Conservation (phyloP, 1,140 invertebrate species). For the Cephus cinctus region DNA sequence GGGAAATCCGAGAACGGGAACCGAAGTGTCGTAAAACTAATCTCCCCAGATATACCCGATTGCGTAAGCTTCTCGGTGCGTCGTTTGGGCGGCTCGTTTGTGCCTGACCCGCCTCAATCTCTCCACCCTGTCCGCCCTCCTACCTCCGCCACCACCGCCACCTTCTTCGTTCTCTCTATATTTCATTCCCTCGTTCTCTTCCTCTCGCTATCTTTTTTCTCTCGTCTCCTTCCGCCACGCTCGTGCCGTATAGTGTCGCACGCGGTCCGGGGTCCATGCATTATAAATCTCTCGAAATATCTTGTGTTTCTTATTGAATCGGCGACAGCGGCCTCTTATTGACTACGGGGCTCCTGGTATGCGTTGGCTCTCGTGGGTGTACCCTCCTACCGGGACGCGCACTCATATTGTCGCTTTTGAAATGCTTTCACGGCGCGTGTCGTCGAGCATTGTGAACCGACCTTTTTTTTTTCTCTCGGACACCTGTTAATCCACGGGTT, state of each 20-base stretch:
- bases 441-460: no score
- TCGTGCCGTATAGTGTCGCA: constrained; percentile 8
- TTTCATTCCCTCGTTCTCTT: constrained; percentile 2
- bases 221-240: constrained; percentile 6
- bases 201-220: constrained; percentile 3
- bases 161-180: constrained; percentile 2
- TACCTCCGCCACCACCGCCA: not conserved
- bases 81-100: no score
- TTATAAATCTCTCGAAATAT: constrained; percentile 13
- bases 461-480: no score
- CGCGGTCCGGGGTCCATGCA: not conserved
- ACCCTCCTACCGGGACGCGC: no score
- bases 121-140: not conserved
- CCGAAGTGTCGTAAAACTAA: constrained; percentile 32
- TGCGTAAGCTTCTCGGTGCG: constrained; percentile 35
- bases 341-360: no score
- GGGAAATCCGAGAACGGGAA: constrained; percentile 17
- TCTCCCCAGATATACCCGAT: constrained; percentile 34
- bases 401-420: no score
- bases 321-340: no score
- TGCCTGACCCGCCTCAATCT: not conserved
- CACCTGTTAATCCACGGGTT: no score
- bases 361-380: no score
- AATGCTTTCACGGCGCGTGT: no score
- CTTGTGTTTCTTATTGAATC: not conserved